Conservation (phyloP, 1,140 invertebrate species). For the Bombus sibiricus region DNA sequence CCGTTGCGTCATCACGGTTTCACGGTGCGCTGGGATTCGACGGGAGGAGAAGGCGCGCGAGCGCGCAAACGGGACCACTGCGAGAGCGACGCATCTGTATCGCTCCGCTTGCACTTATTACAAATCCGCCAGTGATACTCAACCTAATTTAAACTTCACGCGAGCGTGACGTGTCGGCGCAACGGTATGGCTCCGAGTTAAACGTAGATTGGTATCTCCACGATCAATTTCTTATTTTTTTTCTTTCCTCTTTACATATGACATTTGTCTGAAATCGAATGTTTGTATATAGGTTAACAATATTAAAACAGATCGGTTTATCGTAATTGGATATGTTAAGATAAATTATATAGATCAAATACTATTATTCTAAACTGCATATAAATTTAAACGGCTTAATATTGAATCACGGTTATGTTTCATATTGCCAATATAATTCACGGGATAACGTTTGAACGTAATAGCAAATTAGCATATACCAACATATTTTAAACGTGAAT, state of each 20-base stretch:
- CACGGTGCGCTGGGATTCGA: conserved; percentile 69
- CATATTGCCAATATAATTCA: not conserved
- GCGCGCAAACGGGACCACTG: conserved; percentile 46
- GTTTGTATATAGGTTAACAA: not conserved
- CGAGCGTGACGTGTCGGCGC: not conserved
- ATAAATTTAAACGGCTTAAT: not conserved
- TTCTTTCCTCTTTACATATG: not conserved
- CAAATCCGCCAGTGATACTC: conserved; percentile 71
- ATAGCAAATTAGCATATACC: not conserved
- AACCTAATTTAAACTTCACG: conserved; percentile 30
- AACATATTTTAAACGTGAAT: not conserved
- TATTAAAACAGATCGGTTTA: not conserved
- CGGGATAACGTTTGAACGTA: not conserved
- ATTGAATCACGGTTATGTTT: not conserved
- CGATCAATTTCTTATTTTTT: not conserved
- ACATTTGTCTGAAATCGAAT: not conserved
- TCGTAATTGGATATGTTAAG: not conserved
- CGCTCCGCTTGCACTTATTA: conserved; percentile 69
- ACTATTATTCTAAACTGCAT: not conserved
- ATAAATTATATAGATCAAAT: not conserved
- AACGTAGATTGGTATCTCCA: not conserved
- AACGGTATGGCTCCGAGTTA: not conserved
- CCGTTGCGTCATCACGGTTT: conserved; percentile 73
- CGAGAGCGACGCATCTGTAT: conserved; percentile 69
- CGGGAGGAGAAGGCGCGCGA: conserved; percentile 53